These are phyloP conservation scores for Trichogramma pretiosum DNA, from an alignment of 1,140 invertebrate genomes.

Conservation along the genomic window DNA sequence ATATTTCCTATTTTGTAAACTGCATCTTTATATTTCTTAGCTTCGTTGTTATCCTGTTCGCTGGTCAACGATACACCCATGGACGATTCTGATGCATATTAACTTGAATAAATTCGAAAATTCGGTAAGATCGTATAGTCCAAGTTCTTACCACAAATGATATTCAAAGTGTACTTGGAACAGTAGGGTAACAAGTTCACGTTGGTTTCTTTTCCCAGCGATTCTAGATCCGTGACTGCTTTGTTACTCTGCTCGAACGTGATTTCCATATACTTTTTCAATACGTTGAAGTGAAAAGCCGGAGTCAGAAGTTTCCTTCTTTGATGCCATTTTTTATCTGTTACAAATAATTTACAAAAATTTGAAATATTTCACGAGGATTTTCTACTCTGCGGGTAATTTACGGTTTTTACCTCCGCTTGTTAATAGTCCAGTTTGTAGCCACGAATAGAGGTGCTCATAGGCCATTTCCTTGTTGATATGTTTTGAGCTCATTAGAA, in stretches of 20 bases:
- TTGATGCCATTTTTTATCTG: constrained; percentile 72
- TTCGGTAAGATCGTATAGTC: no score
- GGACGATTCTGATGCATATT: constrained; percentile 73
- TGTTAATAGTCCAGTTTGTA: constrained; percentile 57
- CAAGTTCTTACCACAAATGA: constrained; percentile 75
- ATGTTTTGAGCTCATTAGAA: constrained; percentile 41
- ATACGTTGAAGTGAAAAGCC: constrained; percentile 82
- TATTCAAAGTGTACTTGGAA: constrained; percentile 67
- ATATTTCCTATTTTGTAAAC: constrained; percentile 1
- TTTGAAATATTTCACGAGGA: no score
- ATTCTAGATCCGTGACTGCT: constrained; percentile 24
- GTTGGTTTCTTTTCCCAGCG: constrained; percentile 23
- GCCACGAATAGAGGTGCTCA: constrained; percentile 56
- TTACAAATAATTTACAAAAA: no score
- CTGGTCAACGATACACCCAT: constrained; percentile 68
- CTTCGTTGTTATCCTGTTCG: constrained; percentile 41
- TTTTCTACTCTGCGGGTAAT: no score
- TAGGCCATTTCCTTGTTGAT: constrained; percentile 54
- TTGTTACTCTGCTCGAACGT: constrained; percentile 26
- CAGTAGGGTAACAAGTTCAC: constrained; percentile 57
- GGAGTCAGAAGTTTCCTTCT: constrained; percentile 78
- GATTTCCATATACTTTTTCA: constrained; percentile 63
- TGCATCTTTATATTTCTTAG: constrained; percentile 9
- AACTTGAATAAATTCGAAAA: no score
- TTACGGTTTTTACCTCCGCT: constrained; percentile 43